Percentiles rank a stretch among this genome's conserved stretches.
Conservation (phyloP, 2,888 invertebrate genomes). For the Andrena haemorrhoa region DNA sequence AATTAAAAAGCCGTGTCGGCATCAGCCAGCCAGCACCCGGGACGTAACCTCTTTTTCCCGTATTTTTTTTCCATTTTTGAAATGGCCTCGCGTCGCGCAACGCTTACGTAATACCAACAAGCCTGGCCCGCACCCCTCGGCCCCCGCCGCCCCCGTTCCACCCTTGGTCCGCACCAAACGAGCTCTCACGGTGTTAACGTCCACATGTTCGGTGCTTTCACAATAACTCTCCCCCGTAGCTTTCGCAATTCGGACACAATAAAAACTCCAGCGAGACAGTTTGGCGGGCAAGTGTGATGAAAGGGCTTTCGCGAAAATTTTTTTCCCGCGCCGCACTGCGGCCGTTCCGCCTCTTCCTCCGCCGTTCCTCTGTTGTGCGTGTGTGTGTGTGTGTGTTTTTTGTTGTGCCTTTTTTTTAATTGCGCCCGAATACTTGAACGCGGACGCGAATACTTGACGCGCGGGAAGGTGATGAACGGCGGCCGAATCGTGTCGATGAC, state of each 20-base stretch:
- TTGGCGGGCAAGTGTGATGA: slow-evolving; percentile 76
- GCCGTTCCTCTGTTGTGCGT: not conserved
- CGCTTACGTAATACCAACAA: slow-evolving; percentile 83
- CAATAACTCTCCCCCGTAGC: slow-evolving; percentile 81
- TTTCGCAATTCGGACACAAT: slow-evolving; percentile 80
- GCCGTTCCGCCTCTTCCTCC: slow-evolving; percentile 12
- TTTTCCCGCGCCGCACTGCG: slow-evolving; percentile 47
- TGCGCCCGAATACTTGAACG: slow-evolving; percentile 37
- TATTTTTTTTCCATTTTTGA: slow-evolving; percentile 80
- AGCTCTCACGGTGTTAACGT: slow-evolving; percentile 70
- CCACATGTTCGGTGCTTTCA: slow-evolving; percentile 75
- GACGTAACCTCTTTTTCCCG: slow-evolving; percentile 66
- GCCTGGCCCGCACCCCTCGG: slow-evolving; percentile 61
- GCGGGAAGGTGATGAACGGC: slow-evolving; percentile 41
- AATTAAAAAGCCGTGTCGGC: slow-evolving; percentile 84
- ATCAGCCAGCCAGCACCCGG: slow-evolving; percentile 75
- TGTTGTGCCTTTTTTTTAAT: slow-evolving; percentile 31
- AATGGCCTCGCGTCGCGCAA: slow-evolving; percentile 80
- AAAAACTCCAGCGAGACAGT: slow-evolving; percentile 75
- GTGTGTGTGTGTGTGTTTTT: not conserved
- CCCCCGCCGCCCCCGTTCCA: slow-evolving; percentile 24
- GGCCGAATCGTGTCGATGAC: slow-evolving; percentile 42
- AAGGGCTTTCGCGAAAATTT: slow-evolving; percentile 69
- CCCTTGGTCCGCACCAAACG: slow-evolving; percentile 47
- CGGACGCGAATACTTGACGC: slow-evolving; percentile 23